A percentile compares a stretch with the other conserved stretches of the same genome.
phyloP scores from a whole-genome alignment of 1,140 invertebrate species.

The Macrobrachium rosenbergii region DNA sequence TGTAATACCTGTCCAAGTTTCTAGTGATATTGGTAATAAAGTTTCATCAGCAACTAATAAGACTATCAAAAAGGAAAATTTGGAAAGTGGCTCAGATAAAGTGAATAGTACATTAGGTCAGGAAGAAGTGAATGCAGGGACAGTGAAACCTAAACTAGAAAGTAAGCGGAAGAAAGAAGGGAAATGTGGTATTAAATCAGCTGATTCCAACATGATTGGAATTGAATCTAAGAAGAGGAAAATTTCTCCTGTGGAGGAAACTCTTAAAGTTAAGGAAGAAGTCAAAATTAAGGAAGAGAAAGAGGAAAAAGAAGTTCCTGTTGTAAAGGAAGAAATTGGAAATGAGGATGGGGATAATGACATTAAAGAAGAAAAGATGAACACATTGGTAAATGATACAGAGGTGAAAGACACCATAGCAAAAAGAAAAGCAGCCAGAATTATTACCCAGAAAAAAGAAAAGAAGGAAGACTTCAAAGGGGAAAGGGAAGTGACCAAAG shows the following conservation, averaged over 20 bases:
- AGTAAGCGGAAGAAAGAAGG: too few relatives aligned
- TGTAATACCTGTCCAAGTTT: not conserved
- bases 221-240: constrained; percentile 4
- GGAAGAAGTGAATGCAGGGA: not conserved
- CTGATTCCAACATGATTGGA: not conserved
- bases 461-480: not conserved
- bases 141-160: too few relatives aligned
- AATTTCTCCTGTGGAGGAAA: not conserved
- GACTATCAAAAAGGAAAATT: too few relatives aligned
- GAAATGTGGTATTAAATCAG: too few relatives aligned
- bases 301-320: not conserved
- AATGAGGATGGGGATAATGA: constrained; percentile 2
- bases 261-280: constrained; percentile 1
- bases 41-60: too few relatives aligned
- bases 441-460: constrained; percentile 4
- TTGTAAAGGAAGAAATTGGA: too few relatives aligned
- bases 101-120: not conserved
- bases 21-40: too few relatives aligned
- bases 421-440: constrained; percentile 24
- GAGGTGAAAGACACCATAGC: constrained; percentile 29
- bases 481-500: not conserved
- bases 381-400: not conserved
- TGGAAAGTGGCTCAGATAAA: too few relatives aligned
- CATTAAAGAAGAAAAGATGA: constrained; percentile 10
- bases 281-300: not conserved